These are phyloP conservation scores for Scelioninae gen. 1 DNA, from an alignment of 2,888 invertebrate species.

Conservation along the genomic window DNA sequence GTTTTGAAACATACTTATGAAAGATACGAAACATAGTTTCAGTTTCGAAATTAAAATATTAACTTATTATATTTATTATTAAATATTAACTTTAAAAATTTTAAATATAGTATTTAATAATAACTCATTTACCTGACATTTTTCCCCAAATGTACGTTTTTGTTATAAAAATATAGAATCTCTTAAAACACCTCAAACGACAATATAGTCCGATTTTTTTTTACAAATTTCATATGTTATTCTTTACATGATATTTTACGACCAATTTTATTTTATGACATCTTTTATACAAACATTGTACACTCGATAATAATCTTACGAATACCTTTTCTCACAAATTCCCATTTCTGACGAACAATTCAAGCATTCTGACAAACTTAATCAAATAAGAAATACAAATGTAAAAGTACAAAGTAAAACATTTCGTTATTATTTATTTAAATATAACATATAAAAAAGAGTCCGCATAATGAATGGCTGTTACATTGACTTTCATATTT, in stretches of 20 bases:
- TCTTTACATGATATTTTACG: not conserved
- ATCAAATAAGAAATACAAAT: slow-evolving; percentile 1
- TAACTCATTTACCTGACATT: too few species aligned
- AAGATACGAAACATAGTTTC: too few species aligned
- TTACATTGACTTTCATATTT: slow-evolving; percentile 60
- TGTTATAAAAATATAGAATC: not conserved
- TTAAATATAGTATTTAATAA: too few species aligned
- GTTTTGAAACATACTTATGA: too few species aligned
- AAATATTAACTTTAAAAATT: too few species aligned
- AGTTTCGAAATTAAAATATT: too few species aligned
- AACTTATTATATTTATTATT: too few species aligned
- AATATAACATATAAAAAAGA: slow-evolving; percentile 46
- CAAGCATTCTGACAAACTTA: not conserved
- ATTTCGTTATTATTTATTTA: slow-evolving; percentile 40
- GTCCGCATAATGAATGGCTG: slow-evolving; percentile 52
- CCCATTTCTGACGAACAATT: not conserved
- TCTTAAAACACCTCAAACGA: not conserved
- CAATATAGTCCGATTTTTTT: not conserved
- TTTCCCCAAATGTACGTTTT: not conserved
- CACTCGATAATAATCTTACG: not conserved
- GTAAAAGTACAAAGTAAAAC: slow-evolving; percentile 1
- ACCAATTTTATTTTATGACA: not conserved
- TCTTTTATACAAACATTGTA: not conserved
- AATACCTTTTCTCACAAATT: not conserved
- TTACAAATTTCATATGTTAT: not conserved